Base-by-base conservation (phyloP, 2,113 vertebrate species). In the Podiceps cristatus region DNA sequence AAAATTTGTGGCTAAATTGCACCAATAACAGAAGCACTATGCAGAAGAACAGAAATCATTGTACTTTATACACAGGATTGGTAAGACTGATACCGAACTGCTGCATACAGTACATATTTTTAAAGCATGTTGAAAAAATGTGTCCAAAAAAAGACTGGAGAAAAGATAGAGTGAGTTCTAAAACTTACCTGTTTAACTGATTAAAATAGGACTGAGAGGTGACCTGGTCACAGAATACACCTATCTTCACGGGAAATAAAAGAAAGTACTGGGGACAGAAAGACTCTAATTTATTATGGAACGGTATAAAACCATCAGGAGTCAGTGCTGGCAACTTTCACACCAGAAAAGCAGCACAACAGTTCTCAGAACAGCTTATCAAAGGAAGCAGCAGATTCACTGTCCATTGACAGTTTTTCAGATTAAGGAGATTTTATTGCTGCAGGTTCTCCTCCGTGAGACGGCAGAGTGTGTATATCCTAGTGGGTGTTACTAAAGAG, bases 401-500 rank as follows among this genome's bases (percentile, higher is more conserved):
- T n/a, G 18, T 12, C 37, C 58, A n/a, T 18, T 66, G 67, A 40
- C 16, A n/a, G 33, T 42, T 60, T 29, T 55, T 72, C n/a, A 42
- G n/a, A 60, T 20, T 3, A 0, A 49, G 52, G 55, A 44, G 22
- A 66, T 64, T 53, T 59, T 24, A 84, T 42, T 69, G 49, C 20
- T 47, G 20, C 18, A 69, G 49, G 42, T 69, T n/a, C 37, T 55
- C 22, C 45, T 71, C 56, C 25, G 13, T 35, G 49, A 74, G 19
- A 18, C 2, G 5, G 17, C 47, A 58, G 45, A 31, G 18, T 28
- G 24, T 22, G 7, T 74, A 40, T 58, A 79, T 42, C 24, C 22
- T 12, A 18, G 23, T 11, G 13, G 0, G 0, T 24, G 19, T 5
- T 24, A 62, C 11, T 5, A 9, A 53, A 82, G n/a, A 62, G 24